These are phyloP conservation scores for Drosophila prolongata DNA, from an alignment of 2,888 invertebrate genomes.

Conservation along the genomic window DNA sequence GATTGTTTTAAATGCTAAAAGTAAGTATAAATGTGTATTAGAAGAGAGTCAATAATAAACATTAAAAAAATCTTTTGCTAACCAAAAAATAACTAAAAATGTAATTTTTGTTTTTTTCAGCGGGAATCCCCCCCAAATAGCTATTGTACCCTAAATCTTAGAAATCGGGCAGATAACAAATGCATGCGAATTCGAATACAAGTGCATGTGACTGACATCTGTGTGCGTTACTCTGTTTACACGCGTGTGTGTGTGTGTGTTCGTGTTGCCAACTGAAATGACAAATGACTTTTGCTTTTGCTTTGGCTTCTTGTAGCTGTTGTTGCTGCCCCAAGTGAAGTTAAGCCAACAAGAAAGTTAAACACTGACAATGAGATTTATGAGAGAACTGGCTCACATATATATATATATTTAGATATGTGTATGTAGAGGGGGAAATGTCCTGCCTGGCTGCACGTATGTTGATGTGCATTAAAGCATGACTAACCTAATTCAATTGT, in stretches of 20 bases:
- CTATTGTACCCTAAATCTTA: not conserved
- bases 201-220: conserved; percentile 10
- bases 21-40: no score
- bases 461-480: conserved; percentile 79
- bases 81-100: no score
- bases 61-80: no score
- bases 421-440: conserved; percentile 17
- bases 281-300: conserved; percentile 79
- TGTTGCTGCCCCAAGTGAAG: conserved; percentile 66
- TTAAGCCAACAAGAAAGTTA: conserved; percentile 80
- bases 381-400: conserved; percentile 54
- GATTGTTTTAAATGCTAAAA: no score
- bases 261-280: conserved; percentile 74
- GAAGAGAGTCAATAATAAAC: no score
- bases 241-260: conserved; percentile 26
- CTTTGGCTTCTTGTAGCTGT: conserved; percentile 43
- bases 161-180: conserved; percentile 9
- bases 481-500: conserved; percentile 80
- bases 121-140: not conserved
- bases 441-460: conserved; percentile 71
- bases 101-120: not conserved
- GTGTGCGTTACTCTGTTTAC: conserved; percentile 6
- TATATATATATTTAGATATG: conserved; percentile 12
- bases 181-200: conserved; percentile 27
- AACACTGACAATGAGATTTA: conserved; percentile 79